Conservation (phyloP, 2,113 vertebrate genomes). For the Salminus brasiliensis region DNA sequence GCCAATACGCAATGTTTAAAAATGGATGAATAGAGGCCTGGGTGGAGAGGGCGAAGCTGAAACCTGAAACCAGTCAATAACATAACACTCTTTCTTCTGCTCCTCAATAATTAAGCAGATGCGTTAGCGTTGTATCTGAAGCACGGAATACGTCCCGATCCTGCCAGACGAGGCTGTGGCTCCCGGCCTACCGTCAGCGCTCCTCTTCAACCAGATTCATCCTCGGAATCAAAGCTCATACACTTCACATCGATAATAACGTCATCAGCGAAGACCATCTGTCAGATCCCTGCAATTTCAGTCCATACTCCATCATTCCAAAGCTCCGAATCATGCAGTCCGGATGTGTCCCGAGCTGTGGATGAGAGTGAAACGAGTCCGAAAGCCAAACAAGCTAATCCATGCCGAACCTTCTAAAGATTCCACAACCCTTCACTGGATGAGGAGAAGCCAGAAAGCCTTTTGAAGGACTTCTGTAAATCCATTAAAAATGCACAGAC, state of each 20-base stretch:
- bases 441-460: too few species aligned
- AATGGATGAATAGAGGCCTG: constrained; percentile 32
- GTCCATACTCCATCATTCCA: background rate
- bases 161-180: background rate
- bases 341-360: background rate
- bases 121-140: background rate
- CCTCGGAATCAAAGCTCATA: background rate
- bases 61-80: constrained; percentile 32
- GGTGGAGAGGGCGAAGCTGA: constrained; percentile 21
- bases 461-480: too few species aligned
- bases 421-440: too few species aligned
- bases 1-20: constrained; percentile 16
- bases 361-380: too few species aligned
- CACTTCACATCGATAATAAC: background rate
- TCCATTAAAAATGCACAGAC: too few species aligned
- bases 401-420: too few species aligned
- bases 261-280: background rate
- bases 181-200: background rate
- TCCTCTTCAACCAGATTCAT: too few species aligned
- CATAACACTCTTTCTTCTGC: constrained; percentile 24
- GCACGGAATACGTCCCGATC: background rate
- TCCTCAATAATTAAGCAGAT: constrained; percentile 2
- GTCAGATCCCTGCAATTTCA: background rate
- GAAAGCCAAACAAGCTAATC: too few species aligned
- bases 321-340: too few species aligned